Percentiles rank a stretch among this genome's conserved stretches.
phyloP scores from a whole-genome alignment of 2,888 invertebrate genomes.

The Synanthedon vespiformis region DNA sequence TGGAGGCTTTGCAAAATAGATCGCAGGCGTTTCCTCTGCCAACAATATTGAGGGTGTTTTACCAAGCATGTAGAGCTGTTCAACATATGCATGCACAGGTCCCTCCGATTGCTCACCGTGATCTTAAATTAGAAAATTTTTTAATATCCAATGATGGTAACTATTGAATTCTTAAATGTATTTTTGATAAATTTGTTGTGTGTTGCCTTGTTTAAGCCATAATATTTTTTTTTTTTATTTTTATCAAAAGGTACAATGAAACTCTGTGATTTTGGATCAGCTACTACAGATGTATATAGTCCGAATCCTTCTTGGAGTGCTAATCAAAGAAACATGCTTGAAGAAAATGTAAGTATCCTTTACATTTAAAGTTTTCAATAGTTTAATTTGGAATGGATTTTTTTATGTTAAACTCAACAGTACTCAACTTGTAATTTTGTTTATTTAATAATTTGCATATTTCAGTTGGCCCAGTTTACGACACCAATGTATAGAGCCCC shows the following conservation, averaged over 20 bases:
- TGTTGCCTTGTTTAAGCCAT: neutral
- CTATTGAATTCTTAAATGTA: neutral
- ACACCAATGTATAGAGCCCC: constrained; percentile 98
- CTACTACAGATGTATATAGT: constrained; percentile 83
- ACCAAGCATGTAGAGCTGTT: constrained; percentile 90
- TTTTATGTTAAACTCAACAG: no score
- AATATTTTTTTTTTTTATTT: constrained; percentile 1
- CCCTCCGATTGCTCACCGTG: constrained; percentile 94
- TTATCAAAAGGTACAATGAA: constrained; percentile 75
- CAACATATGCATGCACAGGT: constrained; percentile 93
- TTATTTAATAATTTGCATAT: constrained; percentile 9
- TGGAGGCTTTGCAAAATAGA: constrained; percentile 73
- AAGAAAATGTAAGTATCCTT: constrained; percentile 83
- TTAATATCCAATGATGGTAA: constrained; percentile 85
- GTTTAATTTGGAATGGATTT: no score
- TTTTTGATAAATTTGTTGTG: neutral
- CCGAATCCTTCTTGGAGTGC: constrained; percentile 95
- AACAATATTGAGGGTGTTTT: constrained; percentile 85
- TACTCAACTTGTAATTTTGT: constrained; percentile 1
- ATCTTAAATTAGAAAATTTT: constrained; percentile 97
- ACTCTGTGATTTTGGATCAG: constrained; percentile 97
- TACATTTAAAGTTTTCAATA: no score
- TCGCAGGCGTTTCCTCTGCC: constrained; percentile 74
- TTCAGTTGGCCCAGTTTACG: constrained; percentile 80
- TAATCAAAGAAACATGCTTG: constrained; percentile 88